phyloP scores from a whole-genome alignment of 1,140 invertebrate species.

The Cataglyphis hispanica region DNA sequence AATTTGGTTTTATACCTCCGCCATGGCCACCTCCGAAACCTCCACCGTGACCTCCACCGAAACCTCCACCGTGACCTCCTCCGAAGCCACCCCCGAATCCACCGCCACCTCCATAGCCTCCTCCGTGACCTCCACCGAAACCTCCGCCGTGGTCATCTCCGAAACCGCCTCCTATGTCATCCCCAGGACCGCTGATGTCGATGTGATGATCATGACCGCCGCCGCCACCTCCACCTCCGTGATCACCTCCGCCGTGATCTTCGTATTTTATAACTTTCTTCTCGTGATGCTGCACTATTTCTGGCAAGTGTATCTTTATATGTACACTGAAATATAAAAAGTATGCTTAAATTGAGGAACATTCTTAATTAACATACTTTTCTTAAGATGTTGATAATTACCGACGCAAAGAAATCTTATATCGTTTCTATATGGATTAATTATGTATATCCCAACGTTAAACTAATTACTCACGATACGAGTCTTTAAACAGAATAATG shows the following conservation, averaged over 20 bases:
- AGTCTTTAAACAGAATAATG: background rate
- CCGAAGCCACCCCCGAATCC: slow-evolving; percentile 53
- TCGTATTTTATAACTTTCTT: slow-evolving; percentile 77
- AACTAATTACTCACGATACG: slow-evolving; percentile 20
- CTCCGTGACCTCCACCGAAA: slow-evolving; percentile 56
- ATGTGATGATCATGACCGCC: slow-evolving; percentile 67
- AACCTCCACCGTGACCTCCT: slow-evolving; percentile 51
- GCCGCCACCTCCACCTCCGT: slow-evolving; percentile 73
- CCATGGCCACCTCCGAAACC: slow-evolving; percentile 64
- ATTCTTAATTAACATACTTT: background rate
- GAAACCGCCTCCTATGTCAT: slow-evolving; percentile 57
- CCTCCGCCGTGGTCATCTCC: slow-evolving; percentile 53
- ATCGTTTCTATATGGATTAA: slow-evolving; percentile 4
- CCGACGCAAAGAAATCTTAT: background rate
- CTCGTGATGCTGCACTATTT: slow-evolving; percentile 80
- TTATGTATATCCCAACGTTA: background rate
- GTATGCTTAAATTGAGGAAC: slow-evolving; percentile 18
- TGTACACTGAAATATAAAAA: slow-evolving; percentile 82
- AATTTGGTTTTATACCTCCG: slow-evolving; percentile 14
- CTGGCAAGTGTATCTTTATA: slow-evolving; percentile 84
- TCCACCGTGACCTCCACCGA: slow-evolving; percentile 58
- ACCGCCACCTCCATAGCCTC: slow-evolving; percentile 34
- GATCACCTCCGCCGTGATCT: slow-evolving; percentile 77
- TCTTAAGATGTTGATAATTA: slow-evolving; percentile 3
- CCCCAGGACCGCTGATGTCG: slow-evolving; percentile 64